Conservation (phyloP, 2,113 vertebrate genomes). For the Dicaeum eximium region DNA sequence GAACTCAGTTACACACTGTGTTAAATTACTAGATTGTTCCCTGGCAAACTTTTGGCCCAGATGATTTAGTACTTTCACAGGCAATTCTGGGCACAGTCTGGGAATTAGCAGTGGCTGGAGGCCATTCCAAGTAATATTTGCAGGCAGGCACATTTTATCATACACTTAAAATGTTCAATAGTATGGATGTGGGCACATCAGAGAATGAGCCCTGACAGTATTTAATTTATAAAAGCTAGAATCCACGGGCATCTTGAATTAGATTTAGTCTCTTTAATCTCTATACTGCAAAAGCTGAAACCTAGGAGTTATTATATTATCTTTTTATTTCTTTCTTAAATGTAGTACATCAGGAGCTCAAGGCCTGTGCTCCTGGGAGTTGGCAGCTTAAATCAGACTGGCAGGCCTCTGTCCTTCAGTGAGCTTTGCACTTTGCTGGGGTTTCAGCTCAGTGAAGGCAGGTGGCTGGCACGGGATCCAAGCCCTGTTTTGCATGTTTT, state of each 20-base stretch:
- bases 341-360: background rate
- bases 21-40: background rate
- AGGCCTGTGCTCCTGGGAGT: background rate
- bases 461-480: background rate
- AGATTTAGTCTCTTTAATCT: background rate
- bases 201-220: background rate
- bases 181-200: background rate
- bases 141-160: slow-evolving; percentile 11
- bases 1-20: background rate
- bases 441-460: background rate
- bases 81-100: background rate
- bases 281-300: background rate
- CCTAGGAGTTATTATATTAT: background rate
- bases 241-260: background rate
- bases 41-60: background rate
- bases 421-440: background rate
- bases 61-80: background rate
- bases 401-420: background rate
- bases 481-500: background rate
- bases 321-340: background rate
- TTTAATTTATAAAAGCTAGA: background rate
- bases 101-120: background rate
- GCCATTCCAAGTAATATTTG: background rate
- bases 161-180: background rate
- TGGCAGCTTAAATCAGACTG: background rate